Evolutionary conservation across 2,888 invertebrate species (phyloP).

Genomic region (Lepetodrilus schrolli): DNA sequence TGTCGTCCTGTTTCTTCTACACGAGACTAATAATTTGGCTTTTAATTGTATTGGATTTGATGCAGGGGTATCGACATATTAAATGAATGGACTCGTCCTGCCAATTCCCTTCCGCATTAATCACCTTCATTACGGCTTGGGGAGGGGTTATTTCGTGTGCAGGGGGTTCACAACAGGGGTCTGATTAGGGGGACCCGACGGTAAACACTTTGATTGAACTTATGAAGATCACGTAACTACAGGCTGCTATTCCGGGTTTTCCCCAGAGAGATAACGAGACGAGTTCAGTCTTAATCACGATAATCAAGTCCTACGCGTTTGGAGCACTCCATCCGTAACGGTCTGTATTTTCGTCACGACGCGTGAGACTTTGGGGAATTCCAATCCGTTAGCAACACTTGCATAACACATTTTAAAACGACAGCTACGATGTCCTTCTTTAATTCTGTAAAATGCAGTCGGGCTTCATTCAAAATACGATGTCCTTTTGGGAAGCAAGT

Average conservation of each 20-base stretch:
- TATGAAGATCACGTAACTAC: slow-evolving; percentile 12
- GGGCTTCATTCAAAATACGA: too few relatives aligned
- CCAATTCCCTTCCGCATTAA: neutral
- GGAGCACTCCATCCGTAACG: too few relatives aligned
- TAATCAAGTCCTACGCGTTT: neutral
- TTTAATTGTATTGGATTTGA: slow-evolving; percentile 8
- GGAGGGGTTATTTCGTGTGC: neutral
- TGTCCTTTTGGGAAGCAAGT: too few relatives aligned
- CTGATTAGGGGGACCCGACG: neutral
- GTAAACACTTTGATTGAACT: slow-evolving; percentile 23
- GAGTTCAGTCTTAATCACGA: neutral
- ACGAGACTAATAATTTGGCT: slow-evolving; percentile 9
- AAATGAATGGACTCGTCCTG: neutral
- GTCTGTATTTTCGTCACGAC: too few relatives aligned
- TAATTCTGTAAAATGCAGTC: neutral
- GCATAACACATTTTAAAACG: too few relatives aligned
- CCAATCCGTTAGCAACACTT: too few relatives aligned
- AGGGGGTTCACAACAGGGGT: neutral
- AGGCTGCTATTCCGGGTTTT: neutral
- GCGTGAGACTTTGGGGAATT: too few relatives aligned
- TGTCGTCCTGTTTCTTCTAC: slow-evolving; percentile 7
- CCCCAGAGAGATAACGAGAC: neutral
- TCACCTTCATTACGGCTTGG: neutral
- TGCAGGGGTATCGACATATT: neutral
- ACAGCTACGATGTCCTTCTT: too few relatives aligned